Base-by-base conservation (phyloP, 2,888 invertebrate species). In the Loripinus fragilis region DNA sequence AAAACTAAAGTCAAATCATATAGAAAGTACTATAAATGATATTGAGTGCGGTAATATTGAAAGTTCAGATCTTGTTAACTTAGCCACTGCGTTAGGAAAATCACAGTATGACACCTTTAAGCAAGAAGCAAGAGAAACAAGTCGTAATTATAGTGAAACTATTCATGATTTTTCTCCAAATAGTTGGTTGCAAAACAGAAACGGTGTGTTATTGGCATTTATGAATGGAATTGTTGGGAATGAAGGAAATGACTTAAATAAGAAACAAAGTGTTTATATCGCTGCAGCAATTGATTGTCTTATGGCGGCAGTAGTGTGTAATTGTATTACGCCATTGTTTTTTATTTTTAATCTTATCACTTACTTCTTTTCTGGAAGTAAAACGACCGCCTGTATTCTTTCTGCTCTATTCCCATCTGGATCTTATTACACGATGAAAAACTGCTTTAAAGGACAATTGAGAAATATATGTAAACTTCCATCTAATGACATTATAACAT, bases 401-500 rank as follows among this genome's bases (percentile, higher is more conserved):
- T 60, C 60, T 5, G 3, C 60, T 5, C 1, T 60, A 33, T 20
- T 23, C 30, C 55, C 71, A 23, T 15, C 38, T 1, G 71, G 71
- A 20, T 48, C 41, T 17, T 71, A 71, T 28, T 10, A 23, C 25
- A 38, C 55, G 2, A 12, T 71, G 12, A n/a, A 7, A 2, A 48
- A 71, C 17, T 71, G 71, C 55, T 41, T 71, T 23, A 3, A 33
- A 60, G 17, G 3, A 33, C 60, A 33, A 33, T 33, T 60, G 17
- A 33, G 10, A n/a, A 33, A 5, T 60, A 5, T 33, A 10, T 60
- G 30, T 3, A n/a, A n/a, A n/a, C 60, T 33, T 20, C 30, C 3
- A 33, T 33, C 30, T 33, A 60, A 30, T 12, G 60, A 60, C n/a
- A 1, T 60, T 23, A 12, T 28, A 38, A 23, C 38, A 17, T 55